These are phyloP conservation scores for Oscheius sp. DNA, from an alignment of 1,140 invertebrate genomes.

Conservation along the genomic window DNA sequence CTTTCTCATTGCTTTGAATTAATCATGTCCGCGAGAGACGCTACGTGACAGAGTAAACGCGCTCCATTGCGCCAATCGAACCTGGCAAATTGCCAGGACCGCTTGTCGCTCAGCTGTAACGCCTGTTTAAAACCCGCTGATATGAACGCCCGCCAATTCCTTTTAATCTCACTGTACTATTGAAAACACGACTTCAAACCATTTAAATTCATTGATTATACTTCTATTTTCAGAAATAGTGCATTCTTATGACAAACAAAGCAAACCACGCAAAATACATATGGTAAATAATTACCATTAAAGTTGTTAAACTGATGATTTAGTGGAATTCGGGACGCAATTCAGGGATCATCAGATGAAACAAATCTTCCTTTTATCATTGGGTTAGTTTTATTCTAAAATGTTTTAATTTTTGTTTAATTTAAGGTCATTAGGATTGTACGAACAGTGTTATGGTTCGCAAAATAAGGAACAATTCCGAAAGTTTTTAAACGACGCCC, in stretches of 20 bases:
- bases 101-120: constrained; percentile 5
- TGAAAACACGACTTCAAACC: too few relatives aligned
- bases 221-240: too few relatives aligned
- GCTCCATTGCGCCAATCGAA: not conserved
- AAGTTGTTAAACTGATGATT: not conserved
- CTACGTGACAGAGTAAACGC: too few relatives aligned
- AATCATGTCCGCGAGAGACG: too few relatives aligned
- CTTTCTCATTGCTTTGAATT: too few relatives aligned
- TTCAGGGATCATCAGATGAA: not conserved
- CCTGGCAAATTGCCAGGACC: not conserved
- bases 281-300: not conserved
- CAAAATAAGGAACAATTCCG: not conserved
- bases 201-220: too few relatives aligned
- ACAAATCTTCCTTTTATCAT: not conserved
- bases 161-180: too few relatives aligned
- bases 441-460: not conserved
- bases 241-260: not conserved
- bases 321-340: not conserved
- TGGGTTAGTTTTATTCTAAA: not conserved
- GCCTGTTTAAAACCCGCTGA: too few relatives aligned
- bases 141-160: too few relatives aligned
- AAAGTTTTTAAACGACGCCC: not conserved
- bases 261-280: not conserved
- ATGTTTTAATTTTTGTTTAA: not conserved
- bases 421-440: not conserved